Conservation (phyloP, 2,797 vertebrate species). For the Ptychobarbus kaznakovi region DNA sequence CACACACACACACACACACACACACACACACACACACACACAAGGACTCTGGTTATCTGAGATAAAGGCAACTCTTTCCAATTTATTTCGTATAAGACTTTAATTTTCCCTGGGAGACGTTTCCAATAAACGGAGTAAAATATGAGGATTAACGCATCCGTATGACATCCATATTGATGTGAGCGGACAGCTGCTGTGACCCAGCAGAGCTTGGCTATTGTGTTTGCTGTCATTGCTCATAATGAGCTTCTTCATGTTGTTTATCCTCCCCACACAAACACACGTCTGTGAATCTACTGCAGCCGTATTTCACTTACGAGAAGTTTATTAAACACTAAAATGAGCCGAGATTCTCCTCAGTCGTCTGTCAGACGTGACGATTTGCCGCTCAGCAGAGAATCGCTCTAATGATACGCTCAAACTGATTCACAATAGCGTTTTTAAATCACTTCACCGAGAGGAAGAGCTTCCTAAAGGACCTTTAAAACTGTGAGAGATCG, state of each 20-base stretch:
- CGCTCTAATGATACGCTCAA: constrained; percentile 8
- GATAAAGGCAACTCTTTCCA: constrained; percentile 16
- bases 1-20: constrained; percentile 25
- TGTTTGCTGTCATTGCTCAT: constrained; percentile 13
- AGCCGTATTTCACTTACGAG: background rate
- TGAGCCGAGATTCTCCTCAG: background rate
- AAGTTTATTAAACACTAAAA: constrained; percentile 4
- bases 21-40: constrained; percentile 15
- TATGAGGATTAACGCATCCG: background rate
- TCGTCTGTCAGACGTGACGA: background rate
- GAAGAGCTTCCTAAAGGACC: background rate
- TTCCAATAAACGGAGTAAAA: constrained; percentile 2
- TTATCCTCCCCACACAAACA: background rate
- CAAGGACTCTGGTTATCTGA: background rate
- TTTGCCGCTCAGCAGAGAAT: background rate
- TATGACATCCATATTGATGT: background rate
- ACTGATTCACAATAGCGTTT: constrained; percentile 13
- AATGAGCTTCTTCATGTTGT: constrained; percentile 13
- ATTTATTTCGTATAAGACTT: background rate
- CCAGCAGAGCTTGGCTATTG: background rate
- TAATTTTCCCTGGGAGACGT: constrained; percentile 11
- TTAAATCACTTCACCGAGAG: background rate
- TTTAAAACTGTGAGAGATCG: background rate
- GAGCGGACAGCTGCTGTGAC: constrained; percentile 2
- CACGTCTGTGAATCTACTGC: background rate